These are phyloP conservation scores for Athalia circularis DNA, from an alignment of 2,888 invertebrate species.

Conservation along the genomic window DNA sequence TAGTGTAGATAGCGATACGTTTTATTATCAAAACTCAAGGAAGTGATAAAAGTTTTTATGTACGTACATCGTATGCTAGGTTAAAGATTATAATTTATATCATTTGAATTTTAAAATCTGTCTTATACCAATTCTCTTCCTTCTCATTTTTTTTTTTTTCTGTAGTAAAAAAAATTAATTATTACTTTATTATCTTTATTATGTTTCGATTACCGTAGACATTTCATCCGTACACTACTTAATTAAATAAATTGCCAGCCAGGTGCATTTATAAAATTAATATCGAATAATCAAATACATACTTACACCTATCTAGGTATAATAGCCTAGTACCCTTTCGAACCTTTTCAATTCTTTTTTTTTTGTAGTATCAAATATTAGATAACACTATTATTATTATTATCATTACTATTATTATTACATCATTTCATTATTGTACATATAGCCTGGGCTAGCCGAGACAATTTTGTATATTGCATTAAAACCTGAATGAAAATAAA, in stretches of 20 bases:
- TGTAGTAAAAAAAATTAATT: background rate
- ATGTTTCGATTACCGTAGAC: constrained; percentile 14
- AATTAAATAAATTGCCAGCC: constrained; percentile 31
- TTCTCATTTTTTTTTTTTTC: background rate
- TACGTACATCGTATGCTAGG: background rate
- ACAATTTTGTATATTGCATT: constrained; percentile 46
- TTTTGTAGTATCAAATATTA: constrained; percentile 27
- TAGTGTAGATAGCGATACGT: background rate
- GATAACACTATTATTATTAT: constrained; percentile 22
- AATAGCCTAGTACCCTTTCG: constrained; percentile 11
- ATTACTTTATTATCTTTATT: background rate
- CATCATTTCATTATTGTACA: constrained; percentile 44
- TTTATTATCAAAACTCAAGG: background rate
- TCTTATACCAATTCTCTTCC: background rate
- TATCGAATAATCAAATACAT: constrained; percentile 17
- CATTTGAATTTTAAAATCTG: background rate
- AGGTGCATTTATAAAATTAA: constrained; percentile 40
- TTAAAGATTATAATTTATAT: background rate
- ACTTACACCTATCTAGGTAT: background rate
- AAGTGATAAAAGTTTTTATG: background rate
- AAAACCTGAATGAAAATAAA: constrained; percentile 44
- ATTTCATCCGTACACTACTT: background rate
- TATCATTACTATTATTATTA: constrained; percentile 22
- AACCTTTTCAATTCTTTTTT: constrained; percentile 23
- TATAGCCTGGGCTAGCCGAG: constrained; percentile 45